Base-by-base conservation (phyloP, 2,113 vertebrate genomes). In the Catharus fuscescens region DNA sequence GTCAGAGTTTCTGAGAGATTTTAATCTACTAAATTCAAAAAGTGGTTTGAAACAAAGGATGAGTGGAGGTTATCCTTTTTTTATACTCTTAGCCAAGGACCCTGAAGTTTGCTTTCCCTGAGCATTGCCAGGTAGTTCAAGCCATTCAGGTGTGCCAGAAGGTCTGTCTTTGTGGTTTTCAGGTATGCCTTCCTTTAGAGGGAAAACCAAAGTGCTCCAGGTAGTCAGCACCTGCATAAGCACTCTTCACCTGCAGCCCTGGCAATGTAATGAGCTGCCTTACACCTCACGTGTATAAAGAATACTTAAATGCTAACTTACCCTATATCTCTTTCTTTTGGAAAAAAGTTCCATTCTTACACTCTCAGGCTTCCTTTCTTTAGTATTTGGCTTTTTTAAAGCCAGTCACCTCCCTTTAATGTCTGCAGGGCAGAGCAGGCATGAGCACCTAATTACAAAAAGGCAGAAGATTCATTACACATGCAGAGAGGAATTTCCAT, bases 171-270 rank as follows among this genome's bases (percentile, higher is more conserved):
- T 64, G 45, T 24, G 36, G 57, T 67, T n/a, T 57, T 25, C 48
- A 74, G 52, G 36, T 28, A 62, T 45, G 31, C n/a, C 25, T 86
- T 50, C 64, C 53, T n/a, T 34, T 40, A 71, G 48, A 88, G 47
- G n/a, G 54, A 90, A 95, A 82, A 64, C 26, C 40, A 77, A 86
- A 90, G n/a, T 15, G 34, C 76, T 77, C 54, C 76, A 86, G 57
- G 72, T 71, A 69, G 28, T 56, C 50, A 62, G 59, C 72, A 90
- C 50, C 50, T 83, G 86, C 45, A 72, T 9, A 38, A 92, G 26
- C 45, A 42, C 31, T 72, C 42, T 65, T 74, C 14, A 85, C 44
- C 34, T 60, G 74, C 81, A 79, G 38, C 86, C 45, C 36, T 20
- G 25, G n/a, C 64, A 85, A 52, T 5, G 11, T 40, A 84, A 78